Evolutionary conservation across 1,140 invertebrate species (phyloP).

Genomic region (Diorhabda elongata): DNA sequence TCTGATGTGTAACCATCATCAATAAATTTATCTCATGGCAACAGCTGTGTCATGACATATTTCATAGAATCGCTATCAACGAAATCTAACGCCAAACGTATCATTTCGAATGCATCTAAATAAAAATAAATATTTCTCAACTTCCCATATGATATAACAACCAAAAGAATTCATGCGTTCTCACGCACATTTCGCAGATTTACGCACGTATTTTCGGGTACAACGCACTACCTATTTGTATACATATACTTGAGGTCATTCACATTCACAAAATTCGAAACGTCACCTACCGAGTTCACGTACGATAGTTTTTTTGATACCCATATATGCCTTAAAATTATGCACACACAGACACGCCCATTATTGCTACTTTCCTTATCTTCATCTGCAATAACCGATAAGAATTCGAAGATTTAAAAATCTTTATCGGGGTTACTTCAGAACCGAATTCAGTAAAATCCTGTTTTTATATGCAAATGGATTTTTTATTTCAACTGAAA

Average conservation of each 20-base stretch:
- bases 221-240: neutral
- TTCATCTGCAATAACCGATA: slow-evolving; percentile 2
- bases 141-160: no score
- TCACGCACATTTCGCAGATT: slow-evolving; percentile 6
- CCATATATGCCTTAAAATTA: slow-evolving; percentile 7
- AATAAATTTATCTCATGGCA: no score
- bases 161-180: neutral
- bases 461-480: no score
- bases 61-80: no score
- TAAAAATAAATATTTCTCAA: no score
- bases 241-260: slow-evolving; percentile 5
- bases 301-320: slow-evolving; percentile 7
- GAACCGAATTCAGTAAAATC: neutral
- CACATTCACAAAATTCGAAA: slow-evolving; percentile 7
- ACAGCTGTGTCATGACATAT: no score
- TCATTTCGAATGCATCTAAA: no score
- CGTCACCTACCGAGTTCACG: slow-evolving; percentile 4
- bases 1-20: no score
- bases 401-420: neutral
- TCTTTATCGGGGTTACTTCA: neutral
- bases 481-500: no score
- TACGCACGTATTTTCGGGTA: neutral
- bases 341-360: slow-evolving; percentile 9
- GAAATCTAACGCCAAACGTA: no score
- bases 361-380: slow-evolving; percentile 1